Base-by-base conservation (phyloP, 2,113 vertebrate genomes). In the Nyctereutes procyonoides region DNA sequence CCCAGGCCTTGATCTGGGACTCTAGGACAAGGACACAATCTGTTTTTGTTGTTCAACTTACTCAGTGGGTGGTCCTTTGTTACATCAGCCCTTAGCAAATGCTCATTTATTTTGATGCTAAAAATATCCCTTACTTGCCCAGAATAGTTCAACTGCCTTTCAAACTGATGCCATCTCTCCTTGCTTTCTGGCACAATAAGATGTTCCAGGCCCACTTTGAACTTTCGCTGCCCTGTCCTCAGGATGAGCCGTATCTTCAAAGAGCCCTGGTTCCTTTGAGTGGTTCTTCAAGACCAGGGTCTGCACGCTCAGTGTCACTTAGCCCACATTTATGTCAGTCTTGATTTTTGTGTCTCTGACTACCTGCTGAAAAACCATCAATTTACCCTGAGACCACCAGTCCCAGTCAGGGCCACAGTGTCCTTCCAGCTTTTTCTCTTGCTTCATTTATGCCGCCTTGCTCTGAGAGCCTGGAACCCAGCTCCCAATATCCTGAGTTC, bases 271-370 rank as follows among this genome's bases (percentile, higher is more conserved):
- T 83, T 53, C 43, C 82, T 55, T 22, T 24, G 15, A 24, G 32
- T 17, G n/a, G 9, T 38, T 30, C 69, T 55, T 22, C 15, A 32
- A 76, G 28, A 43, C 58, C 17, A 15, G 35, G 17, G 51, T 32
- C 90, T 51, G 15, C 20, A 3, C 28, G 32, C 69, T 74, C 0
- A 8, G 3, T 43, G 20, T 43, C 5, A 22, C 56, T n/a, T 22
- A 48, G 55, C 3, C 8, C 30, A 38, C 7, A 0, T 28, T 83
- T 22, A 53, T 0, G 0, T 15, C 32, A 11, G 24, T 65, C 65
- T 71, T 26, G 30, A 24, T 19, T 73, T 51, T 58, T 63, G 11
- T 4, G 53, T 35, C 81, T 63, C 69, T 30, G 69, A 74, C 12
- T 1, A 22, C 58, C 43, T 17, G 5, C 30, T 2, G 58, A 93